These are phyloP conservation scores for Temnothorax rugatulus DNA, from an alignment of 2,888 invertebrate genomes.

Conservation along the genomic window DNA sequence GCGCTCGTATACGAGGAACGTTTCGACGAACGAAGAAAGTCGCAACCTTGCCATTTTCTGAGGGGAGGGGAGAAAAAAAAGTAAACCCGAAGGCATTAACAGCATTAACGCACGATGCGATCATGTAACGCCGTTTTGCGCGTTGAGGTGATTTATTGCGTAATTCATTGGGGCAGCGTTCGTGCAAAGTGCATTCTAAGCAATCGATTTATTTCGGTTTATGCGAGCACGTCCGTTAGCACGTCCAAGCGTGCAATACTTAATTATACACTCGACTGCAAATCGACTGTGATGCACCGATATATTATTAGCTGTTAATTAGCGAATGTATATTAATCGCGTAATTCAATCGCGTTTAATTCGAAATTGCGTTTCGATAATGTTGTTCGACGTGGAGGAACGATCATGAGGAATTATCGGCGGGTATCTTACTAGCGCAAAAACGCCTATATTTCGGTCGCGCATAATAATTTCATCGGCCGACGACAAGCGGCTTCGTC, in stretches of 20 bases:
- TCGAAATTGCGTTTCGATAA: neutral
- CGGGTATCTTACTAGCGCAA: neutral
- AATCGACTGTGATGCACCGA: neutral
- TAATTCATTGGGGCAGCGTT: constrained; percentile 27
- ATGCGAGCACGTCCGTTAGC: neutral
- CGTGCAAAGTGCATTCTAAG: constrained; percentile 10
- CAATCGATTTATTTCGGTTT: constrained; percentile 33
- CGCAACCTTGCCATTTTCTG: constrained; percentile 20
- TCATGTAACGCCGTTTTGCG: constrained; percentile 21
- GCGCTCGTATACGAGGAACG: neutral
- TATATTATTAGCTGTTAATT: constrained; percentile 28
- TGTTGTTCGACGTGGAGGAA: neutral
- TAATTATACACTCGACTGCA: constrained; percentile 21
- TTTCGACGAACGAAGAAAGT: constrained; percentile 21
- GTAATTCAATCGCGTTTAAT: neutral
- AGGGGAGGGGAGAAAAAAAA: neutral
- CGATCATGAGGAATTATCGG: neutral
- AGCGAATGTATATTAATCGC: constrained; percentile 1
- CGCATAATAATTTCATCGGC: neutral
- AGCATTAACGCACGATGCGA: neutral
- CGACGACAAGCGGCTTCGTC: constrained; percentile 17
- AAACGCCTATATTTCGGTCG: neutral
- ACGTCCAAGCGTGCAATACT: neutral
- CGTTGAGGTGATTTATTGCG: constrained; percentile 5
- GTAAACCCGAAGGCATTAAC: neutral